Percentiles rank a stretch among this genome's conserved stretches.
phyloP scores from a whole-genome alignment of 2,113 vertebrate genomes.

The Limanda limanda region DNA sequence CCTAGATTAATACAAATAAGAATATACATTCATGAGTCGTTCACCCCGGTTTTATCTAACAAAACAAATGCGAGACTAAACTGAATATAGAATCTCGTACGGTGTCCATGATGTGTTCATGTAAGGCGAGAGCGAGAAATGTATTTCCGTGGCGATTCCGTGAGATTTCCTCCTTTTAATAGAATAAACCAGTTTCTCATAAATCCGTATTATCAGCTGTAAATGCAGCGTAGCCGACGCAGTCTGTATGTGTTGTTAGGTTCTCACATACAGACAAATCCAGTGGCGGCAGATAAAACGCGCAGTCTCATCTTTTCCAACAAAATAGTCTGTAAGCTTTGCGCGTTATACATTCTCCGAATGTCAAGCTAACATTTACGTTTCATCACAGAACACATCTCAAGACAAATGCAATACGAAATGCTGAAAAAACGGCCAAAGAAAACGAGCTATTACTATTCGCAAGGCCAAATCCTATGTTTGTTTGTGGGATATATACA shows the following conservation, averaged over 20 bases:
- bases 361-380: not conserved
- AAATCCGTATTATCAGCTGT: not conserved
- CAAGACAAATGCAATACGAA: not conserved
- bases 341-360: not conserved
- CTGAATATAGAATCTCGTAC: accelerated
- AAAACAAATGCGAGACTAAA: not conserved
- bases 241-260: not conserved
- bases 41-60: not conserved
- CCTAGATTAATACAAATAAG: not conserved
- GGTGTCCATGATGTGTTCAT: not conserved
- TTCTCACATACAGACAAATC: not conserved
- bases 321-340: not conserved
- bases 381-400: not conserved
- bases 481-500: too few species aligned
- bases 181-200: too few species aligned
- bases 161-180: not conserved
- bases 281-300: not conserved
- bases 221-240: too few species aligned
- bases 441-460: too few species aligned
- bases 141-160: not conserved
- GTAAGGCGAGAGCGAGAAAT: not conserved
- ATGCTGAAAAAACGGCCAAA: not conserved
- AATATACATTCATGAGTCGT: not conserved
- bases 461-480: not conserved
- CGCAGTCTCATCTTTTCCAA: not conserved